Conservation (phyloP, 2,113 vertebrate species). For the Phyllopteryx taeniolatus region DNA sequence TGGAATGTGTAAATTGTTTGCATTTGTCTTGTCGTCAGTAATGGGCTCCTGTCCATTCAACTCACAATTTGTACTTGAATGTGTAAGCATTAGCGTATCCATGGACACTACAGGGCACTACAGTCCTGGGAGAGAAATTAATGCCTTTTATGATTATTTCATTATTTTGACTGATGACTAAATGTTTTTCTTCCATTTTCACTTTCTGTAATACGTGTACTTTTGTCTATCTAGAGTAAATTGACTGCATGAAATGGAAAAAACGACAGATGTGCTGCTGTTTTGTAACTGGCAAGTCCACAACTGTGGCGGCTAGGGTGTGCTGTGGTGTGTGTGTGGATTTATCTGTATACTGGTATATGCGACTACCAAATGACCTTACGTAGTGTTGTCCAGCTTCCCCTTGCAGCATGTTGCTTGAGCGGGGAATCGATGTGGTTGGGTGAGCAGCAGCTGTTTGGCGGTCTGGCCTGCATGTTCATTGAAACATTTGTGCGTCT, state of each 20-base stretch:
- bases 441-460: slow-evolving; percentile 69
- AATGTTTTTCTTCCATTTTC: background rate
- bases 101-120: background rate
- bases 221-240: slow-evolving; percentile 20
- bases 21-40: slow-evolving; percentile 50
- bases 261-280: slow-evolving; percentile 4
- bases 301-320: background rate
- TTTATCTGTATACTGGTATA: slow-evolving; percentile 29
- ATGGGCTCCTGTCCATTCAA: slow-evolving; percentile 23
- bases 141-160: background rate
- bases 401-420: slow-evolving; percentile 62
- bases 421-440: slow-evolving; percentile 45
- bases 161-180: background rate
- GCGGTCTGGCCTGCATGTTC: slow-evolving; percentile 56
- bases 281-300: slow-evolving; percentile 1
- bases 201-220: background rate
- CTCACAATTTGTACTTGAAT: slow-evolving; percentile 33
- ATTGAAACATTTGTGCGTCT: slow-evolving; percentile 53
- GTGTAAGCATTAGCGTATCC: background rate
- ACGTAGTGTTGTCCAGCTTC: slow-evolving; percentile 39
- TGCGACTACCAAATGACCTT: slow-evolving; percentile 42
- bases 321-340: background rate
- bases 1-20: slow-evolving; percentile 58
- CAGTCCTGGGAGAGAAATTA: background rate
- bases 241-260: slow-evolving; percentile 16